These are phyloP conservation scores for Virgularia gustaviana DNA, from an alignment of 92 coral and sea anemone species.

Conservation along the genomic window DNA sequence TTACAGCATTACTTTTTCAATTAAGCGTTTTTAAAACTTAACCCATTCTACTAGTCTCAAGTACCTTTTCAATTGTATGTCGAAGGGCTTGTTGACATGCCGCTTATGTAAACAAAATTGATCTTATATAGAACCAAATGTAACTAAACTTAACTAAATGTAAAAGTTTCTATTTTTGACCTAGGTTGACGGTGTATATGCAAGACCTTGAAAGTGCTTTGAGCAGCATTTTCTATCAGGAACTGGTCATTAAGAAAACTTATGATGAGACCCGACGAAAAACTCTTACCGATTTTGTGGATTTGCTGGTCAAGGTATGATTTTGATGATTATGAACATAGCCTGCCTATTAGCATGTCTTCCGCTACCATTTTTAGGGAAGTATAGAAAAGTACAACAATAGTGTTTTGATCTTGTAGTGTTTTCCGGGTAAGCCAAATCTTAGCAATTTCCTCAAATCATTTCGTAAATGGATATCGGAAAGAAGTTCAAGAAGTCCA, in stretches of 20 bases:
- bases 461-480: conserved; percentile 42
- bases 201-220: conserved; percentile 78
- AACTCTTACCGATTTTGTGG: conserved; percentile 63
- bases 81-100: neutral
- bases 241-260: conserved; percentile 62
- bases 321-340: no score
- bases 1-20: no score
- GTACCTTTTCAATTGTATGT: no score
- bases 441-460: conserved; percentile 45
- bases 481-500: conserved; percentile 12
- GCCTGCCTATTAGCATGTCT: no score
- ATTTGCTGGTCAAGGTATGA: conserved; percentile 66
- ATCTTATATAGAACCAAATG: neutral
- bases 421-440: conserved; percentile 76
- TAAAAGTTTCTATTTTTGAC: neutral
- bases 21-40: no score
- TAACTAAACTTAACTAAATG: neutral
- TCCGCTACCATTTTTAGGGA: no score
- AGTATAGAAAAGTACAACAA: no score
- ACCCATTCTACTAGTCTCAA: no score
- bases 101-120: neutral
- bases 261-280: conserved; percentile 42
- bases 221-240: conserved; percentile 61
- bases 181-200: conserved; percentile 83
- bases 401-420: no score